Percentiles rank a stretch among this genome's conserved stretches.
Evolutionary conservation across 1,140 invertebrate genomes (phyloP).

Genomic region (Microplitis mediator): DNA sequence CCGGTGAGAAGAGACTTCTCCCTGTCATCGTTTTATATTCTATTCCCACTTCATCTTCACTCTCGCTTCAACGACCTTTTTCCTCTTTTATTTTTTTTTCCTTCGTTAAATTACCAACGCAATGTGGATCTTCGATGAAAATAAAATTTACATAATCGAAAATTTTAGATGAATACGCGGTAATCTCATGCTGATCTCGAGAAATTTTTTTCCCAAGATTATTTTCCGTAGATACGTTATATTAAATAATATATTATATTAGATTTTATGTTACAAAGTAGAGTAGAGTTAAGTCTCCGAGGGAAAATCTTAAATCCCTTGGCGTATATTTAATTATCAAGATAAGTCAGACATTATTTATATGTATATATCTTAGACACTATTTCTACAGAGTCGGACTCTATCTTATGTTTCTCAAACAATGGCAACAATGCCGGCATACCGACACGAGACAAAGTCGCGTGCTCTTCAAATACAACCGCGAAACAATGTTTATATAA

Average conservation of each 20-base stretch:
- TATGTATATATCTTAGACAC: constrained; percentile 16
- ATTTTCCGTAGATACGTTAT: not conserved
- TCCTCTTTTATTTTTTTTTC: not conserved
- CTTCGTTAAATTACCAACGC: constrained; percentile 9
- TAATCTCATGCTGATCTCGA: too few species aligned
- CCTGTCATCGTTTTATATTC: constrained; percentile 28
- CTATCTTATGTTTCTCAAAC: constrained; percentile 14
- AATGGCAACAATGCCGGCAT: constrained; percentile 11
- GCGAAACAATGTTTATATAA: constrained; percentile 13
- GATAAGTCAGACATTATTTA: constrained; percentile 23
- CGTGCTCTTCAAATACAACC: constrained; percentile 13
- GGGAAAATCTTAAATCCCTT: not conserved
- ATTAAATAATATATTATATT: not conserved
- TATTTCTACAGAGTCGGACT: not conserved
- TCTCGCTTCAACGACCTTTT: not conserved
- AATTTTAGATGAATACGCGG: not conserved
- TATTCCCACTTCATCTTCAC: constrained; percentile 9
- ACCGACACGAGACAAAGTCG: not conserved
- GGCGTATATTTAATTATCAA: constrained; percentile 33
- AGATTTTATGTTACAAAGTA: not conserved
- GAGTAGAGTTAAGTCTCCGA: too few species aligned
- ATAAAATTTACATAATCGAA: constrained; percentile 11
- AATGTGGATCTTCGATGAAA: not conserved
- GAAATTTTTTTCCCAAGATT: too few species aligned
- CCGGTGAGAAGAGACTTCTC: constrained; percentile 17